Conservation (phyloP, 2,113 vertebrate genomes). For the Trogon melanurus region DNA sequence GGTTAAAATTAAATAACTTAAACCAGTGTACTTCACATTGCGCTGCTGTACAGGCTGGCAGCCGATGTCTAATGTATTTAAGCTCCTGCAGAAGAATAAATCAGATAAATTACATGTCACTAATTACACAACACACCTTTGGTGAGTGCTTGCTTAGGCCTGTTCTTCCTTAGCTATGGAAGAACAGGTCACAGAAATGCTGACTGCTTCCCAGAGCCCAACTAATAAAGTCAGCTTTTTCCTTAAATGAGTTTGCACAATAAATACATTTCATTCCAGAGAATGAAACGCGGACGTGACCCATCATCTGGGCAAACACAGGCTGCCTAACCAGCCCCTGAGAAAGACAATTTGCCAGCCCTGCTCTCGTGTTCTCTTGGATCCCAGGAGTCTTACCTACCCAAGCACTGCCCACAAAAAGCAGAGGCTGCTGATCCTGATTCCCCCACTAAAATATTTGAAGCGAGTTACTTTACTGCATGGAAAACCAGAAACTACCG, state of each 20-base stretch:
- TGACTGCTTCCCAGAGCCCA: not conserved
- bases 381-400: not conserved
- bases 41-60: not conserved
- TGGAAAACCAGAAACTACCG: not conserved
- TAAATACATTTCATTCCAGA: not conserved
- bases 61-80: not conserved
- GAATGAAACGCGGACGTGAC: accelerated
- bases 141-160: not conserved
- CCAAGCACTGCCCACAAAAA: not conserved
- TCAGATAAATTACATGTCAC: not conserved
- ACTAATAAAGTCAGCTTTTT: not conserved
- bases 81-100: not conserved
- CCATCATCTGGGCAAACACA: not conserved
- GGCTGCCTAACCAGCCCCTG: not conserved
- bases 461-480: not conserved
- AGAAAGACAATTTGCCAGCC: not conserved
- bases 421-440: not conserved
- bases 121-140: not conserved
- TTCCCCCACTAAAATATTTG: accelerated
- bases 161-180: not conserved
- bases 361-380: not conserved
- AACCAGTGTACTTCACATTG: not conserved
- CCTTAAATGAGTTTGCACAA: not conserved
- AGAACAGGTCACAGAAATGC: slow-evolving; percentile 37
- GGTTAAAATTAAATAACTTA: not conserved